phyloP scores from a whole-genome alignment of 2,113 vertebrate species.

The Sprattus sprattus region DNA sequence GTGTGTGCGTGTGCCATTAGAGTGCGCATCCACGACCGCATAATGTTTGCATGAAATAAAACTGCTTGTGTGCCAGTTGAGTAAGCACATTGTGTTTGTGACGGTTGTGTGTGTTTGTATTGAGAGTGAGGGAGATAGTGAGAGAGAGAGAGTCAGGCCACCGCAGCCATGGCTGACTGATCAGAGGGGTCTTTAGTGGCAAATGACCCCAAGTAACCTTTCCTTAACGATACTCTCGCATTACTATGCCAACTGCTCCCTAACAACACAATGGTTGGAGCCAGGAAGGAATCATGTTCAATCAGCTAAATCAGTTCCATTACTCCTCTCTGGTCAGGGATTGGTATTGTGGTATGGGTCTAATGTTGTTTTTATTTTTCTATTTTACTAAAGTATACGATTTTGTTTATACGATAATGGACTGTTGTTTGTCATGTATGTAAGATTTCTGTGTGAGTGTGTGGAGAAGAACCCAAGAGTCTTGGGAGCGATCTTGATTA shows the following conservation, averaged over 20 bases:
- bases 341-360: neutral
- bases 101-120: neutral
- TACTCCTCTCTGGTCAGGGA: neutral
- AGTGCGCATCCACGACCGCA: neutral
- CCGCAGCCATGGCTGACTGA: constrained; percentile 25
- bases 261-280: constrained; percentile 5
- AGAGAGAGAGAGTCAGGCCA: neutral
- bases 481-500: neutral
- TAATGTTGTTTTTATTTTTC: neutral
- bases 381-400: neutral
- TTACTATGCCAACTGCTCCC: constrained; percentile 20
- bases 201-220: constrained; percentile 31
- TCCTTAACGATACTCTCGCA: constrained; percentile 29
- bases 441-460: neutral
- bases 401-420: neutral
- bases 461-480: neutral
- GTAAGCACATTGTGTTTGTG: neutral
- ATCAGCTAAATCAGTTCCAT: neutral
- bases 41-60: neutral
- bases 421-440: neutral
- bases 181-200: constrained; percentile 32
- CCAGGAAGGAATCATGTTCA: neutral
- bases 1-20: neutral
- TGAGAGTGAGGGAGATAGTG: constrained; percentile 2
- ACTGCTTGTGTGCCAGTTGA: neutral